Conservation (phyloP, 2,888 invertebrate genomes). For the Phengaris alcon region DNA sequence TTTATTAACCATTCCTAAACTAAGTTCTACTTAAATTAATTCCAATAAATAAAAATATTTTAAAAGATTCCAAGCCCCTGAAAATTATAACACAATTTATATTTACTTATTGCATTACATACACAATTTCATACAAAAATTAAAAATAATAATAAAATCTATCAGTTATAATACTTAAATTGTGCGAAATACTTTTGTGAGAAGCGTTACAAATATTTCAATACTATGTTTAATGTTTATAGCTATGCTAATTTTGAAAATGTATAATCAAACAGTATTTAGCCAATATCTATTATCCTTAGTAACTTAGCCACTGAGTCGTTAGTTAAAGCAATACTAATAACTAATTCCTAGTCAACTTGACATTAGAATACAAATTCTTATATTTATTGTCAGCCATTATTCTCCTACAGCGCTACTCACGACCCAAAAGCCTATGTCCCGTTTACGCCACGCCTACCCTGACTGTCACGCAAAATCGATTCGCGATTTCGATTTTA, state of each 20-base stretch:
- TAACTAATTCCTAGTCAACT: conserved; percentile 23
- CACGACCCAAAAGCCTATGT: conserved; percentile 49
- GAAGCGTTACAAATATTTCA: neutral
- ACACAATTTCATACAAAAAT: neutral
- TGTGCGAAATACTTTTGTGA: conserved; percentile 28
- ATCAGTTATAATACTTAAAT: conserved; percentile 25
- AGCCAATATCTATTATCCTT: neutral
- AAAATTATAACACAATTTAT: neutral
- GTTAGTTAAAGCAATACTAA: conserved; percentile 3
- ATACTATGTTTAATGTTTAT: neutral
- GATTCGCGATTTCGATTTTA: neutral
- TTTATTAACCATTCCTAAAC: neutral
- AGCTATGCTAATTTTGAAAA: conserved; percentile 18
- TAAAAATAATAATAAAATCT: neutral
- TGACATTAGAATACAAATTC: conserved; percentile 34
- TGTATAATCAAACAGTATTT: neutral
- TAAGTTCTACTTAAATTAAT: neutral
- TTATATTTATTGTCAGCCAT: conserved; percentile 62
- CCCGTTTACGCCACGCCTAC: conserved; percentile 31
- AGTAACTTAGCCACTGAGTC: neutral
- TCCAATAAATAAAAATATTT: neutral
- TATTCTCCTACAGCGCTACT: conserved; percentile 70
- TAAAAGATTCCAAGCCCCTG: neutral
- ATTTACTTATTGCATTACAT: conserved; percentile 1
- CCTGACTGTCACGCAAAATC: conserved; percentile 25